Base-by-base conservation (phyloP, 2,888 invertebrate genomes). In the Bombylius major region DNA sequence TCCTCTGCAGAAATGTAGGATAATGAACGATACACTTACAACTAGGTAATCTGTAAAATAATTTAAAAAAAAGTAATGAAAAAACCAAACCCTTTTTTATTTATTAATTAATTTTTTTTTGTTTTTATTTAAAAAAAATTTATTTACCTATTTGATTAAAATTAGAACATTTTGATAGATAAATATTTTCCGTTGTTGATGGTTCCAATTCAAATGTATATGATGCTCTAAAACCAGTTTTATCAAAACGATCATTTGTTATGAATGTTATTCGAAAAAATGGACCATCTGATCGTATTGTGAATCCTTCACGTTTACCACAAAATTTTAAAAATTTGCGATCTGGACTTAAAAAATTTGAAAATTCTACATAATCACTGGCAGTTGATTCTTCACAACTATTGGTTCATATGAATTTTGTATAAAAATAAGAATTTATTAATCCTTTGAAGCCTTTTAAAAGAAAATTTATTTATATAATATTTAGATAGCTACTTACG, bases 351-450 rank as follows among this genome's bases (percentile, higher is more conserved):
- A 89, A 83, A 70, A 87, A 93, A 77, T 97, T 98, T 50, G 95
- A 95, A 76, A 98, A 94, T 72, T 96, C 92, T 54, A 98, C 89
- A 75, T 88, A 96, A 75, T 98, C 98, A 69, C 95, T 96, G 48
- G 92, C 90, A 4, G 94, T 89, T 50, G 84, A 82, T 57, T 89
- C 87, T 67, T 90, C 89, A 71, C 97, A 98, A 62, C 96, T 97
- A 42, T 8, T 56, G 13, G 12, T 9, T 3, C 4, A 36, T 36
- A 36, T 36, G 9, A 36, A 36, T 8, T 36, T 36, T 8, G n/a
- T 23, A 23, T 23, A 23, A 23, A 23, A 23, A 2, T 2, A 23
- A 23, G 23, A 23, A 23, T 23, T 23, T 23, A 23, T 23, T 23
- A 2, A 23, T 23, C 23, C 23, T 23, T n/a, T 23, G 23, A 23